Percentiles rank a stretch among this genome's conserved stretches.
phyloP scores from a whole-genome alignment of 1,140 invertebrate genomes.

The Halesus radiatus region DNA sequence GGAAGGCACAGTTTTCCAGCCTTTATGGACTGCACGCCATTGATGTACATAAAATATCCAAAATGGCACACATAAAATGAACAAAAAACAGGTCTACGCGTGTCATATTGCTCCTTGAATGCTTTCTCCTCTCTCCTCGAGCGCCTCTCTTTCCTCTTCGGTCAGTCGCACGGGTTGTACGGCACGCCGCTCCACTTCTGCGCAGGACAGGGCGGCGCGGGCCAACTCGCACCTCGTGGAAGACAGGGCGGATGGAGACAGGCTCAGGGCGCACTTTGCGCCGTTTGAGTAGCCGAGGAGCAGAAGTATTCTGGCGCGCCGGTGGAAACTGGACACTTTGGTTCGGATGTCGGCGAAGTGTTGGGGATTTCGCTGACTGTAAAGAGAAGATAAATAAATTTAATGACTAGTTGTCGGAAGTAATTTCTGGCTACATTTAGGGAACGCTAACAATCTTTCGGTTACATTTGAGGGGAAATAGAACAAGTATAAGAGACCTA shows the following conservation, averaged over 20 bases:
- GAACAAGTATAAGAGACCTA: no score
- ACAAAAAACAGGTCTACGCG: neutral
- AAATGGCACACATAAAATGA: no score
- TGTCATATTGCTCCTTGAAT: slow-evolving; percentile 30
- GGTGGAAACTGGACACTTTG: slow-evolving; percentile 22
- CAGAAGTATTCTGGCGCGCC: neutral
- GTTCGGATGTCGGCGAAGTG: neutral
- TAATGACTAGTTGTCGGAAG: no score
- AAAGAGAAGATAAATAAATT: neutral
- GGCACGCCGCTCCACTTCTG: slow-evolving; percentile 9
- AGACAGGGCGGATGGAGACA: neutral
- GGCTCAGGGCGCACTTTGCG: neutral
- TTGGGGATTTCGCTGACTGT: slow-evolving; percentile 9
- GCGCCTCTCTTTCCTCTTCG: slow-evolving; percentile 21
- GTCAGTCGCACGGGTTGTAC: slow-evolving; percentile 12
- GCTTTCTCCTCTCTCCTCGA: slow-evolving; percentile 23
- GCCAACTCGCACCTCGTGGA: neutral
- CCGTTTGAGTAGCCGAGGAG: slow-evolving; percentile 16
- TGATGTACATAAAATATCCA: no score
- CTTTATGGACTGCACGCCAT: no score
- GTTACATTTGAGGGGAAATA: no score
- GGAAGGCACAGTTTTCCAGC: no score
- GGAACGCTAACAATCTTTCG: no score
- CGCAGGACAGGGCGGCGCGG: neutral
- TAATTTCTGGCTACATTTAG: no score